Evolutionary conservation across 2,888 invertebrate species (phyloP).

Genomic region (Amiota mariae): DNA sequence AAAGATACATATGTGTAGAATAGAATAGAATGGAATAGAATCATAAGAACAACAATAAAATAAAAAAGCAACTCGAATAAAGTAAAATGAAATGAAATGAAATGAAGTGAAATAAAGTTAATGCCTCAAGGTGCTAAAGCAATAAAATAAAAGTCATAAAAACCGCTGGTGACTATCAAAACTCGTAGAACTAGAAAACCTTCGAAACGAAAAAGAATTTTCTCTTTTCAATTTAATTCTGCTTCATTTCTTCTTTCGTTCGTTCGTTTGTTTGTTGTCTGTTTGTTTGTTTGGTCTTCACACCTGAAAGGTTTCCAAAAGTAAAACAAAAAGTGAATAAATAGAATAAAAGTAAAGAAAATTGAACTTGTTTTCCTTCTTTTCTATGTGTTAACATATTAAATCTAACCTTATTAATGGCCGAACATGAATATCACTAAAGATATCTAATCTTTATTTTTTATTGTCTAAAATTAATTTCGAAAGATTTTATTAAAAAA

Average conservation of each 20-base stretch:
- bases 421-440: too few relatives aligned
- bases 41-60: slow-evolving; percentile 1
- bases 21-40: background rate
- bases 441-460: too few relatives aligned
- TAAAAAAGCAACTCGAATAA: background rate
- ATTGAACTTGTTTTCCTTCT: background rate
- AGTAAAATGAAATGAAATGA: background rate
- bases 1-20: background rate
- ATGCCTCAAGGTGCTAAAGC: slow-evolving; percentile 20
- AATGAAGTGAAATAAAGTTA: background rate
- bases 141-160: slow-evolving; percentile 30
- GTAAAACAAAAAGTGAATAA: background rate
- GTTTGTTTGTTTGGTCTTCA: background rate
- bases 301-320: background rate
- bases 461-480: too few relatives aligned
- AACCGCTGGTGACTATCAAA: slow-evolving; percentile 1
- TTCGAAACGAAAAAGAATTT: background rate
- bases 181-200: slow-evolving; percentile 7
- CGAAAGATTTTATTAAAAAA: too few relatives aligned
- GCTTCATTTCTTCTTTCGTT: background rate
- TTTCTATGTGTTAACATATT: too few relatives aligned
- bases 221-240: background rate
- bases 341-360: background rate
- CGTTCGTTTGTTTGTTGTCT: background rate
- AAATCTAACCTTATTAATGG: too few relatives aligned